Evolutionary conservation across 2,888 invertebrate species (phyloP).

Genomic region (Heliconius ismenius): DNA sequence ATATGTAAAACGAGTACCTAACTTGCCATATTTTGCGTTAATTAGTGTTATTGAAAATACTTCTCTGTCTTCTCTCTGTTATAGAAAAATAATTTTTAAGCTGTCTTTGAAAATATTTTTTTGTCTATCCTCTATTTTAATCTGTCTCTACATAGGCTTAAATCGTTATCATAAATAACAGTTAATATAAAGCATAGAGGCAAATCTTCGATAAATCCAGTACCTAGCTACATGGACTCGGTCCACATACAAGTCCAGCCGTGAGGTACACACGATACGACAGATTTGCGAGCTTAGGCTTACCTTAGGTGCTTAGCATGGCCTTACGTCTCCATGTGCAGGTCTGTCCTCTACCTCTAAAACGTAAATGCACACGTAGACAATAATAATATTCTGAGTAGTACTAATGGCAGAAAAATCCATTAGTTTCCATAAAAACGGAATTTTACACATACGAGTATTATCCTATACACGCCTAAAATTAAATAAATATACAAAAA

Average conservation of each 20-base stretch:
- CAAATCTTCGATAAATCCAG: conserved; percentile 27
- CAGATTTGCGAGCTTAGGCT: conserved; percentile 54
- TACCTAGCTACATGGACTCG: conserved; percentile 40
- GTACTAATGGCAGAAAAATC: too few species aligned
- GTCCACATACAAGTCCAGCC: conserved; percentile 42
- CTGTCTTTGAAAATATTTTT: background rate
- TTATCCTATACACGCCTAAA: background rate
- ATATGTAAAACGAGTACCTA: conserved; percentile 10
- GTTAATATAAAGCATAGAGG: conserved; percentile 23
- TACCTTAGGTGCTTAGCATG: conserved; percentile 50
- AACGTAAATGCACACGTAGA: too few species aligned
- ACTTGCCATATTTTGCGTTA: conserved; percentile 27
- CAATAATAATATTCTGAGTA: too few species aligned
- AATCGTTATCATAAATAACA: conserved; percentile 27
- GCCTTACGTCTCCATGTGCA: conserved; percentile 44
- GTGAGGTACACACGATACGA: conserved; percentile 47
- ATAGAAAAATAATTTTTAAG: background rate
- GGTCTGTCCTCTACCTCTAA: too few species aligned
- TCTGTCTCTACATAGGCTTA: background rate
- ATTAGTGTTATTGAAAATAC: conserved; percentile 1
- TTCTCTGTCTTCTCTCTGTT: background rate
- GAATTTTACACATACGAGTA: background rate
- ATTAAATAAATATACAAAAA: conserved; percentile 11
- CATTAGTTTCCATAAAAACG: too few species aligned
- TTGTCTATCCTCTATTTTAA: background rate